These are phyloP conservation scores for Tethya wilhelma DNA, from an alignment of 37 sponge, comb jelly and placozoan species.

Conservation along the genomic window DNA sequence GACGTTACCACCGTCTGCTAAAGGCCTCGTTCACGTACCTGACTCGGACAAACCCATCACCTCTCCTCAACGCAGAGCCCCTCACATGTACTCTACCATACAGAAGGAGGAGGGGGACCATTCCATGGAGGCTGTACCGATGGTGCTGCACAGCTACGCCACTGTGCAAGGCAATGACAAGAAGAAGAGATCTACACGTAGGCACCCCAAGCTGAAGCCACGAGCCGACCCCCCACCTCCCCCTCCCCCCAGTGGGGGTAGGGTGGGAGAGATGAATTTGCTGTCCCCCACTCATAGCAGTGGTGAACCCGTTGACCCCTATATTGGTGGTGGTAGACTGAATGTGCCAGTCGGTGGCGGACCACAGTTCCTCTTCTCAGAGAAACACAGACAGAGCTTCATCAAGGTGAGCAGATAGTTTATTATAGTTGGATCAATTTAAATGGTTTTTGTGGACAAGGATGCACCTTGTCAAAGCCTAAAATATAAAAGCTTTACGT, in stretches of 20 bases:
- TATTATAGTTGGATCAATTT: too few relatives aligned
- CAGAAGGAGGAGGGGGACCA: neutral
- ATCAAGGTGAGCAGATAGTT: constrained; percentile 7
- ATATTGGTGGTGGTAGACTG: neutral
- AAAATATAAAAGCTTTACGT: too few relatives aligned
- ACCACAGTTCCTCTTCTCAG: constrained; percentile 15
- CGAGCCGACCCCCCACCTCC: neutral
- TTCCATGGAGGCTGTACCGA: neutral
- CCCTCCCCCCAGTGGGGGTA: neutral
- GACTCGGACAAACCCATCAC: neutral
- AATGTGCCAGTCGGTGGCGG: neutral
- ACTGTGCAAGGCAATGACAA: neutral
- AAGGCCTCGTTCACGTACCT: too few relatives aligned
- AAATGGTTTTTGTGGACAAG: too few relatives aligned
- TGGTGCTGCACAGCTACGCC: neutral
- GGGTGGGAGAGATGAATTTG: neutral
- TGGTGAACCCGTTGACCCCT: too few relatives aligned
- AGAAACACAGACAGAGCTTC: constrained; percentile 6
- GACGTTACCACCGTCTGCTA: neutral
- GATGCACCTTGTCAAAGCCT: too few relatives aligned
- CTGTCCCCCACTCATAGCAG: neutral
- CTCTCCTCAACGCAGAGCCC: neutral
- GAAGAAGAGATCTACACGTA: too few relatives aligned
- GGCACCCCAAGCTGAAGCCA: neutral
- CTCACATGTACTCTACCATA: constrained; percentile 1